Evolutionary conservation across 1,140 invertebrate genomes (phyloP), one percentile per base, ranked within the genome.

Genomic region (Thrips palmi): DNA sequence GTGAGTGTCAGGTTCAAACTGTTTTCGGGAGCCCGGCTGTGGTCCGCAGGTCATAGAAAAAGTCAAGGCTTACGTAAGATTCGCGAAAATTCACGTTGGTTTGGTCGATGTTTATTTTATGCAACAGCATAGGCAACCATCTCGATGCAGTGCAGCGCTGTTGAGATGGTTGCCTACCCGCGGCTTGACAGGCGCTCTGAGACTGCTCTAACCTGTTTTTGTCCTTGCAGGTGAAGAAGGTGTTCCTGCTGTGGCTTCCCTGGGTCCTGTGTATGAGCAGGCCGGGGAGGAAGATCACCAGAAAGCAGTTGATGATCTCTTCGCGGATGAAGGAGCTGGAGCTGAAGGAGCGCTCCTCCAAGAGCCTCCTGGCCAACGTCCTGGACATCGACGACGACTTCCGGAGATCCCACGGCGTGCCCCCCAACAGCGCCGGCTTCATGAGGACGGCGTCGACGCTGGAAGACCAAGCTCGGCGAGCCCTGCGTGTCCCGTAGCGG

Each of bases 221-320:
- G 42, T 24, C 35, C 40, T 55, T 52, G 1, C 56, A 96, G 89
- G 79, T 94, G 44, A 86, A 85, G 63, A 78, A 74, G 44, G 64
- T 94, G 49, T 83, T 97, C 58, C 72, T 96, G 45, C 84, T 91
- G 67, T 97, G 91, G 88, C 65, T 97, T 51, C 91, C 93, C 32
- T 93, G 85, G 78, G 71, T 94, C 35, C 65, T 97, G 43, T 68
- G 87, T 33, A 94, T 96, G 86, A 75, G 76, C 51, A 72, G 91
- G 50, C 93, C 92, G 17, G 85, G 88, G 24, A 85, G 84, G 65
- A 89, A 92, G 58, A 87, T 91, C 51, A 89, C 83, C 30, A 66
- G 81, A 42, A 88, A 89, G 61, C 84, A 77, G 41, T 85, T 92
- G 50, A 70, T 81, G 60, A 73, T 80, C 74, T 77, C 70, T 53